A percentile compares a stretch with the other conserved stretches of the same genome.
Evolutionary conservation across 2,797 vertebrate genomes (phyloP).

Genomic region (Dryobates pubescens): DNA sequence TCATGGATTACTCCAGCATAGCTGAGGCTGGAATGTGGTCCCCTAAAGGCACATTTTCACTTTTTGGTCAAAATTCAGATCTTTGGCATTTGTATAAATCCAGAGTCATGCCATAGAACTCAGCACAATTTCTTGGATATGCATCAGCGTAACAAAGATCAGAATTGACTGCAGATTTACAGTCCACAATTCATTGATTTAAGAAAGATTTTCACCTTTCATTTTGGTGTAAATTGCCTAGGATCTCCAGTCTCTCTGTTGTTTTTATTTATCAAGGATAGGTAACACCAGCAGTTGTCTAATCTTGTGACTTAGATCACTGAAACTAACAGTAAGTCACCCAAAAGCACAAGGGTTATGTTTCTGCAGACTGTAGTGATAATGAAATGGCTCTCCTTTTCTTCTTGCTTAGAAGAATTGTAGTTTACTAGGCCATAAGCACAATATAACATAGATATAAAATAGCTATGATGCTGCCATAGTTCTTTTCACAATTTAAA

Average conservation of each 20-base stretch:
- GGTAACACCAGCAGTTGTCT: slow-evolving; percentile 71
- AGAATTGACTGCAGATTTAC: background rate
- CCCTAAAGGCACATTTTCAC: slow-evolving; percentile 22
- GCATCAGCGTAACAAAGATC: background rate
- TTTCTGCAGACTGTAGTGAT: slow-evolving; percentile 71
- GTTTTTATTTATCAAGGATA: slow-evolving; percentile 22
- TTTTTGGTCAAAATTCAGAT: slow-evolving; percentile 18
- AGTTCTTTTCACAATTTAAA: slow-evolving; percentile 57
- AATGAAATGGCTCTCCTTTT: slow-evolving; percentile 61
- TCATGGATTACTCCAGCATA: background rate
- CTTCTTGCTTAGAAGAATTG: slow-evolving; percentile 55
- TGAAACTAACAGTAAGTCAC: slow-evolving; percentile 70
- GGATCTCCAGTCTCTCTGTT: background rate
- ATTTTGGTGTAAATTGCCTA: slow-evolving; percentile 14
- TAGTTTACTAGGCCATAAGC: slow-evolving; percentile 72
- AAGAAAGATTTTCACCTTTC: slow-evolving; percentile 13
- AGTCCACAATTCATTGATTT: background rate
- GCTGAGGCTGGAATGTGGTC: background rate
- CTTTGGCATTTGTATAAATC: background rate
- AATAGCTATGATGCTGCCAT: slow-evolving; percentile 54
- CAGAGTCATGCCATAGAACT: background rate
- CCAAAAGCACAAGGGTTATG: slow-evolving; percentile 79
- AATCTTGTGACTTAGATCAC: slow-evolving; percentile 62
- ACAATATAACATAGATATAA: slow-evolving; percentile 67
- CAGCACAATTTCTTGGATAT: background rate